Percentiles rank a stretch among this genome's conserved stretches.
phyloP scores from a whole-genome alignment of 1,140 invertebrate genomes.

The Neuroterus valhalla region DNA sequence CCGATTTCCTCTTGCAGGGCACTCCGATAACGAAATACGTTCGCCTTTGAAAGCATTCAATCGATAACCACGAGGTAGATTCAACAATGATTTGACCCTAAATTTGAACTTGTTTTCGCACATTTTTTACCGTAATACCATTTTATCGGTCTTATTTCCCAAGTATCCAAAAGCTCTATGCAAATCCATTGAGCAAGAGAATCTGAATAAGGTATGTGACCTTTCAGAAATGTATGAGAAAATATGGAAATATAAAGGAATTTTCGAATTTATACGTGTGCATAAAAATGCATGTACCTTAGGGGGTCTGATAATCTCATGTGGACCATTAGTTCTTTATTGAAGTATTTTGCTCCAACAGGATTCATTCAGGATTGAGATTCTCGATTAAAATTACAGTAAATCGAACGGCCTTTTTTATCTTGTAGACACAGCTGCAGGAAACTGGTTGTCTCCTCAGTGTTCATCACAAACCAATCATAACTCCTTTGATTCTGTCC shows the following conservation, averaged over 20 bases:
- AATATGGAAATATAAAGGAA: too few species aligned
- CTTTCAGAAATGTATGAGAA: slow-evolving; percentile 12
- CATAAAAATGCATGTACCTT: not conserved
- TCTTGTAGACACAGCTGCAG: too few species aligned
- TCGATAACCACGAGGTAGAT: slow-evolving; percentile 8
- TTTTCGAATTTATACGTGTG: slow-evolving; percentile 14
- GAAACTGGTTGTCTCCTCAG: too few species aligned
- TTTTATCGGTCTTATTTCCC: not conserved
- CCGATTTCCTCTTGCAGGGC: not conserved
- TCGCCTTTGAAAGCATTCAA: slow-evolving; percentile 7
- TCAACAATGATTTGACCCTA: slow-evolving; percentile 1
- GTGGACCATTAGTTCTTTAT: too few species aligned
- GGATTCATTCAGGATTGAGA: too few species aligned
- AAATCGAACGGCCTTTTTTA: too few species aligned
- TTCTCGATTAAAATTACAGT: too few species aligned
- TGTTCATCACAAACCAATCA: too few species aligned
- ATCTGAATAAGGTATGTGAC: too few species aligned
- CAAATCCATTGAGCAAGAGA: not conserved
- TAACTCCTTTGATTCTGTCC: too few species aligned
- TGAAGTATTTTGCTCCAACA: too few species aligned
- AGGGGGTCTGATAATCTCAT: not conserved
- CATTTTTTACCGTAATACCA: not conserved
- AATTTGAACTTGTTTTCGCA: not conserved
- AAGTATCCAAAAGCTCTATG: not conserved
- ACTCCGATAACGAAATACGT: slow-evolving; percentile 19